Evolutionary conservation across 2,113 vertebrate species (phyloP).

Genomic region (Proterorhinus semilunaris): DNA sequence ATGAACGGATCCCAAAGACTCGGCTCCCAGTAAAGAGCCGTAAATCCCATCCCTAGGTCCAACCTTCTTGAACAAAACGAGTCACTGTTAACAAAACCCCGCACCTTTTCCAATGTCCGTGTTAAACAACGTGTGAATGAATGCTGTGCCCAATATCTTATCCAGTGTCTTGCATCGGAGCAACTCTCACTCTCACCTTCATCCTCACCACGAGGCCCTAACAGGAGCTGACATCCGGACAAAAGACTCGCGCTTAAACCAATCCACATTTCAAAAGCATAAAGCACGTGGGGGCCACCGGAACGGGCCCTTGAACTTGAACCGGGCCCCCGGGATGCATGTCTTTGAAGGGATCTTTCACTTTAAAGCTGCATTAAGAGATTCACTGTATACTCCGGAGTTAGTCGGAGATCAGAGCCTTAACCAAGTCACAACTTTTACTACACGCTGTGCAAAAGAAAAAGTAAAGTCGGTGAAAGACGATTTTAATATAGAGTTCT

Average conservation of each 20-base stretch:
- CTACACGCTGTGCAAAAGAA: neutral
- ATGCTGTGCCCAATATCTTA: neutral
- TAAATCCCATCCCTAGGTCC: no score
- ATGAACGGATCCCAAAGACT: no score
- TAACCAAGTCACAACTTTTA: constrained; percentile 19
- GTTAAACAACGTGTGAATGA: neutral
- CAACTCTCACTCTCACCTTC: constrained; percentile 40
- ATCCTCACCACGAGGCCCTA: constrained; percentile 51
- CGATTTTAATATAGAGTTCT: neutral
- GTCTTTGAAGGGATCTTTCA: constrained; percentile 57
- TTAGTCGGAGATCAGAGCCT: constrained; percentile 1
- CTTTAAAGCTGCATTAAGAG: constrained; percentile 23
- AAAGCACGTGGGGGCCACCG: constrained; percentile 21
- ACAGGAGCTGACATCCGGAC: constrained; percentile 61
- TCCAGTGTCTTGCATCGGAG: constrained; percentile 37
- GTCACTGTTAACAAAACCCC: no score
- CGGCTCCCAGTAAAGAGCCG: no score
- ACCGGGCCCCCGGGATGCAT: constrained; percentile 38
- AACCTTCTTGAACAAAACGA: no score
- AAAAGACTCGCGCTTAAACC: constrained; percentile 57
- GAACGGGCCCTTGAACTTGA: constrained; percentile 35
- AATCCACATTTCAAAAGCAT: constrained; percentile 54
- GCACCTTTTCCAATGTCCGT: neutral
- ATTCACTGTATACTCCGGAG: constrained; percentile 27
- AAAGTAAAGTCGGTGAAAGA: neutral